A percentile compares a stretch with the other conserved stretches of the same genome.
phyloP scores from a whole-genome alignment of 2,888 invertebrate genomes.

The Pristionchus mayeri region DNA sequence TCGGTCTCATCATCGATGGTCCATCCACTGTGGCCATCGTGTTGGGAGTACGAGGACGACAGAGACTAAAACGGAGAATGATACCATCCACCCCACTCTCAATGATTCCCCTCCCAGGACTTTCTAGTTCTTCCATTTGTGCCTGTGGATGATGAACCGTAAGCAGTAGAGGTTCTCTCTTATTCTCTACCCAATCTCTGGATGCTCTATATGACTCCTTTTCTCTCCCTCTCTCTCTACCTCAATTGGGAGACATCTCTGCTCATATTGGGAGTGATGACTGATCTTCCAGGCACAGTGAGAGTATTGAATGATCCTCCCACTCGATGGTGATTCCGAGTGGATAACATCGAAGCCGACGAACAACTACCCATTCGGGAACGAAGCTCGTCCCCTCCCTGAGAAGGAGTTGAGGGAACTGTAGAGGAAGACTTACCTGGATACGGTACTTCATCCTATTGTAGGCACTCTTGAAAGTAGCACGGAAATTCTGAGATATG shows the following conservation, averaged over 20 bases:
- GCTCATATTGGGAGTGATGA: constrained; percentile 70
- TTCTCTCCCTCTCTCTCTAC: not conserved
- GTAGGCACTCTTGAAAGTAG: constrained; percentile 69
- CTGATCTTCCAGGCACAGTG: constrained; percentile 65
- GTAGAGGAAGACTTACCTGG: constrained; percentile 55
- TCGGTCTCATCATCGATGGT: not conserved
- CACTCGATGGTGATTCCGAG: constrained; percentile 63
- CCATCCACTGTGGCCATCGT: constrained; percentile 23
- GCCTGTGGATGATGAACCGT: not conserved
- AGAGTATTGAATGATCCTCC: constrained; percentile 66
- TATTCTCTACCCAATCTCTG: too few relatives aligned
- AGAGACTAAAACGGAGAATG: constrained; percentile 6
- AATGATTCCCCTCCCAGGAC: not conserved
- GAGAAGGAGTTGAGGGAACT: constrained; percentile 1
- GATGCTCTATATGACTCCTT: too few relatives aligned
- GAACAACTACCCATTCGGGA: constrained; percentile 65
- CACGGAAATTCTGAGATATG: constrained; percentile 80
- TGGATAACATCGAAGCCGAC: constrained; percentile 66
- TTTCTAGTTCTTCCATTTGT: not conserved
- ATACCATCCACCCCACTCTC: not conserved
- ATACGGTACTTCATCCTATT: constrained; percentile 66
- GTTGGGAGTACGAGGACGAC: constrained; percentile 47
- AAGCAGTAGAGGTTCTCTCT: not conserved
- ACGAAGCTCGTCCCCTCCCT: constrained; percentile 66
- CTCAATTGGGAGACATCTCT: constrained; percentile 67